phyloP scores from a whole-genome alignment of 2,888 invertebrate species.

The Stenurella melanura region DNA sequence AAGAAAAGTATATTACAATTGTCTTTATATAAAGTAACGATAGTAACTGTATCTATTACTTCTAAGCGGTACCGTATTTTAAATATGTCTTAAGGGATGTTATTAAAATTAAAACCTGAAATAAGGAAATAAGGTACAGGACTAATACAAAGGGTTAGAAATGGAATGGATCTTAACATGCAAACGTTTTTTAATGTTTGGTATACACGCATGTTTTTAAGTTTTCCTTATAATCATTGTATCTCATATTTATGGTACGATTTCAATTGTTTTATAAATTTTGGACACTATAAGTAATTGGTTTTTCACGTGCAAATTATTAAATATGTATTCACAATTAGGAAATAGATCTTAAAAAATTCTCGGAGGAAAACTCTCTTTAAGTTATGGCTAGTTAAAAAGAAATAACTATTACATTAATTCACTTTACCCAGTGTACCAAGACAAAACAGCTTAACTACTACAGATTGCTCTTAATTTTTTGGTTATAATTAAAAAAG shows the following conservation, averaged over 20 bases:
- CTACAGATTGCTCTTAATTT: too few species aligned
- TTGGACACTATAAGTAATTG: conserved; percentile 63
- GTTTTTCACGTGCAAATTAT: conserved; percentile 58
- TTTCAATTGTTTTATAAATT: conserved; percentile 65
- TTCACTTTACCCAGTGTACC: not conserved
- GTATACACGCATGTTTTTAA: conserved; percentile 72
- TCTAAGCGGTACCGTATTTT: conserved; percentile 42
- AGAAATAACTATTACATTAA: not conserved
- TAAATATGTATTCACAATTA: not conserved
- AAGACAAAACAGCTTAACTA: too few species aligned
- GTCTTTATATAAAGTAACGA: conserved; percentile 62
- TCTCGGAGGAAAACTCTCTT: not conserved
- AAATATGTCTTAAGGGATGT: conserved; percentile 51
- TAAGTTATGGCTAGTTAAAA: not conserved
- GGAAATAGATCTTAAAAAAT: not conserved
- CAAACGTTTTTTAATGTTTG: conserved; percentile 70
- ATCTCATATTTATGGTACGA: conserved; percentile 64
- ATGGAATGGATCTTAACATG: conserved; percentile 60
- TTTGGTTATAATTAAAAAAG: too few species aligned
- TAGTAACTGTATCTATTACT: conserved; percentile 34
- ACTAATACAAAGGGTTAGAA: conserved; percentile 61
- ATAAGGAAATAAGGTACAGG: conserved; percentile 53
- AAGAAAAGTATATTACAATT: conserved; percentile 67
- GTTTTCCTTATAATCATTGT: conserved; percentile 61
- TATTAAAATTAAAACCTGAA: conserved; percentile 54